phyloP scores from a whole-genome alignment of 2,888 invertebrate species.

The Melanophora roralis region DNA sequence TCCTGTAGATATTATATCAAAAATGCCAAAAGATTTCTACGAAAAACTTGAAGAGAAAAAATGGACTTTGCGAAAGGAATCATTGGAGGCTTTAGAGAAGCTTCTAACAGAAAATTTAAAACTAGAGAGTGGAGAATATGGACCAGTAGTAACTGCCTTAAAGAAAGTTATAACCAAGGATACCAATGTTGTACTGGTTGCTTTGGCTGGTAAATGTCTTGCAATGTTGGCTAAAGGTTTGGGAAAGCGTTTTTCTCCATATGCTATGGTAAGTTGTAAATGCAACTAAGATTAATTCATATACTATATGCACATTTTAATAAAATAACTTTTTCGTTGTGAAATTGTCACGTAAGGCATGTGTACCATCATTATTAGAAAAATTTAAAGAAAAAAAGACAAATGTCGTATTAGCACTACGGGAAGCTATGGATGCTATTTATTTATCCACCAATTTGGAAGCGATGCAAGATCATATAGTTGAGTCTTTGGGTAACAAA shows the following conservation, averaged over 20 bases:
- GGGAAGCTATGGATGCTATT: conserved; percentile 94
- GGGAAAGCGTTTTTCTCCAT: conserved; percentile 90
- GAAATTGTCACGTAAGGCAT: conserved; percentile 76
- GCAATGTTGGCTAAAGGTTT: conserved; percentile 90
- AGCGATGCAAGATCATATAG: conserved; percentile 89
- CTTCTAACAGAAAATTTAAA: conserved; percentile 87
- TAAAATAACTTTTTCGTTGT: background rate
- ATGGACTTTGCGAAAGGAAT: conserved; percentile 97
- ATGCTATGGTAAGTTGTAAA: conserved; percentile 80
- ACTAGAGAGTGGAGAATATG: conserved; percentile 94
- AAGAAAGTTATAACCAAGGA: conserved; percentile 96
- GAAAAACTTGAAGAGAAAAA: conserved; percentile 96
- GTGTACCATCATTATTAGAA: conserved; percentile 88
- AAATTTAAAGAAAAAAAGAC: conserved; percentile 99
- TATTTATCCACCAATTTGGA: conserved; percentile 89
- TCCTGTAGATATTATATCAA: conserved; percentile 94
- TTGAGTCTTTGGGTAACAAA: conserved; percentile 92
- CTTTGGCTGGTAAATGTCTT: conserved; percentile 89
- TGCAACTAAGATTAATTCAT: background rate
- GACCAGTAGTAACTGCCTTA: conserved; percentile 89
- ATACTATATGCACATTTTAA: background rate
- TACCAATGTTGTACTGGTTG: conserved; percentile 94
- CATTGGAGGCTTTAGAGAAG: conserved; percentile 88
- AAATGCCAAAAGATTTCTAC: conserved; percentile 96
- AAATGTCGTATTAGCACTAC: conserved; percentile 89